phyloP scores from a whole-genome alignment of 1,140 invertebrate genomes.

The Belonocnema kinseyi region DNA sequence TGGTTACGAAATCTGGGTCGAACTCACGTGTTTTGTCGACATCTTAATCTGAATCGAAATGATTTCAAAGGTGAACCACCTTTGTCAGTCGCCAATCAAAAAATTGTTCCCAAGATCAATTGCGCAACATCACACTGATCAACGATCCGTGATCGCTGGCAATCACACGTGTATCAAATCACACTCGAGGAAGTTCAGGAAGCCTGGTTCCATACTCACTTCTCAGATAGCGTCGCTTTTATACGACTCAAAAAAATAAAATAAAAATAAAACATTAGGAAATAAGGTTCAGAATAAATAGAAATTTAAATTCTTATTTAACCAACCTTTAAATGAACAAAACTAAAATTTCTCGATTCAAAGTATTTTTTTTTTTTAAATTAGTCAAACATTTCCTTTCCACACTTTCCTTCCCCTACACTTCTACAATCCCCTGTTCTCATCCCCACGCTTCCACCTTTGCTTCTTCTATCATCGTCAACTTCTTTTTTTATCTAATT shows the following conservation, averaged over 20 bases:
- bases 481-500: too few species aligned
- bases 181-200: constrained; percentile 12
- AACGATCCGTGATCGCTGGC: constrained; percentile 11
- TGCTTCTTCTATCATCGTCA: too few species aligned
- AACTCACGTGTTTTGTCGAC: not conserved
- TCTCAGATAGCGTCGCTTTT: not conserved
- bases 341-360: too few species aligned
- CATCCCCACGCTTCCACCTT: too few species aligned
- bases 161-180: constrained; percentile 29
- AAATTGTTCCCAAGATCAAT: constrained; percentile 23
- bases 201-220: not conserved
- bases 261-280: too few species aligned
- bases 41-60: constrained; percentile 12
- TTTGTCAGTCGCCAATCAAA: not conserved
- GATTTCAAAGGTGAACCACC: not conserved
- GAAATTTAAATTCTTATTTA: too few species aligned
- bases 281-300: too few species aligned
- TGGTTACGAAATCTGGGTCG: not conserved
- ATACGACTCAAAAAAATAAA: not conserved
- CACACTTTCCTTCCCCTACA: too few species aligned
- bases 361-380: too few species aligned
- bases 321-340: too few species aligned
- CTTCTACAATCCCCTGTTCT: too few species aligned
- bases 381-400: too few species aligned
- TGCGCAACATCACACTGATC: constrained; percentile 20